Evolutionary conservation across 2,797 vertebrate genomes (phyloP).

Genomic region (Hoplostethus atlanticus): DNA sequence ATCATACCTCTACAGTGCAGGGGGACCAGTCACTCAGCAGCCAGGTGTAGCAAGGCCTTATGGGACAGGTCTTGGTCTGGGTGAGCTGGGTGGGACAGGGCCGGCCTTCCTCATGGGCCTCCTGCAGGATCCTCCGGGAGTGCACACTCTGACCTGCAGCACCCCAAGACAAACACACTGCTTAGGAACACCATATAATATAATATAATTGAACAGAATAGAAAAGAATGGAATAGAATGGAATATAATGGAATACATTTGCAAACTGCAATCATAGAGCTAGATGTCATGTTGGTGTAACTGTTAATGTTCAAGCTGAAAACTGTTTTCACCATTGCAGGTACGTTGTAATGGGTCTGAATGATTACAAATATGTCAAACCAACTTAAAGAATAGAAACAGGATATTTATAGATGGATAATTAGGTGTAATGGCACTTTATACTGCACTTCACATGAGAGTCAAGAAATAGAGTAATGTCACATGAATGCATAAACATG

Average conservation of each 20-base stretch:
- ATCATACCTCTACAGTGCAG: conserved; percentile 90
- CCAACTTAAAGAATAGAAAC: conserved; percentile 4
- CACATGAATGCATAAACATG: conserved; percentile 35
- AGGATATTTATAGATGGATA: conserved; percentile 5
- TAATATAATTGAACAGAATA: not conserved
- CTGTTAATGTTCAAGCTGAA: conserved; percentile 1
- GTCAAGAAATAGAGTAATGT: conserved; percentile 7
- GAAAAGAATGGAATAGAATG: not conserved
- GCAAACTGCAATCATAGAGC: not conserved
- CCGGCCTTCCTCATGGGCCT: conserved; percentile 89
- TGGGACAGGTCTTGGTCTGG: conserved; percentile 91
- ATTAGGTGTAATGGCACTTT: not conserved
- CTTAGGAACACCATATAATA: not conserved
- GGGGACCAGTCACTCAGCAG: conserved; percentile 90
- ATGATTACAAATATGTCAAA: too few species aligned
- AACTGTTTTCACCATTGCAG: not conserved
- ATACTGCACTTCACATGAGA: not conserved
- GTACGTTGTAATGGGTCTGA: not conserved
- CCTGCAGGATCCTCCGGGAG: conserved; percentile 88
- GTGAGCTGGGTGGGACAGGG: conserved; percentile 90
- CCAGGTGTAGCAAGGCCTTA: conserved; percentile 94
- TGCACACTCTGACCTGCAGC: conserved; percentile 88
- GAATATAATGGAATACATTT: not conserved
- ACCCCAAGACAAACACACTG: not conserved
- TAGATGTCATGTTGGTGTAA: not conserved